phyloP scores from a whole-genome alignment of 1,140 invertebrate species.

The Atopsyche davidsoni region DNA sequence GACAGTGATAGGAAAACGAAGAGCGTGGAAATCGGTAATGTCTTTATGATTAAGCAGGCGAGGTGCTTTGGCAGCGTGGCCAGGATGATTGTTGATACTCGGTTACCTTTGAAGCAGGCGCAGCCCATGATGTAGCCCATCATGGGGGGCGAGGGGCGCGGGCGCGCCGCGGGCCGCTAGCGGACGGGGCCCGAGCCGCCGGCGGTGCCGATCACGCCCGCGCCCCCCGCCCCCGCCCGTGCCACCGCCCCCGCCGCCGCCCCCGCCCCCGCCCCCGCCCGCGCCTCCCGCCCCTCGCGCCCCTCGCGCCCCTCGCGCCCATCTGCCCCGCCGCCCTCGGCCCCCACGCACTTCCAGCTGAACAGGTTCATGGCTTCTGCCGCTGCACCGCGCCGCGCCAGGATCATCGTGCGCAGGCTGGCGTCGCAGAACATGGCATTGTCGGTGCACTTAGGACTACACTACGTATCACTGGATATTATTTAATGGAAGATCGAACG shows the following conservation, averaged over 20 bases:
- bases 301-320: slow-evolving; percentile 32
- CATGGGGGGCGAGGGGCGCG: slow-evolving; percentile 52
- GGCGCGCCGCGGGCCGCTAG: slow-evolving; percentile 37
- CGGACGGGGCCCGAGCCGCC: slow-evolving; percentile 42
- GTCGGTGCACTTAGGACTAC: no score
- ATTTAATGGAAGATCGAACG: background rate
- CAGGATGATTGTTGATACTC: no score
- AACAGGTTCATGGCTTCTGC: slow-evolving; percentile 33
- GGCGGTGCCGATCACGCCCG: slow-evolving; percentile 41
- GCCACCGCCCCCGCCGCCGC: slow-evolving; percentile 31
- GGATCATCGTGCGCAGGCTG: slow-evolving; percentile 5
- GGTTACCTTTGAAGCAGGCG: slow-evolving; percentile 77
- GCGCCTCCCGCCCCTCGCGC: slow-evolving; percentile 16
- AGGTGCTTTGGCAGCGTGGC: no score
- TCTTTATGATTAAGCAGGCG: no score
- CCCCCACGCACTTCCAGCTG: slow-evolving; percentile 24
- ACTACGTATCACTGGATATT: no score
- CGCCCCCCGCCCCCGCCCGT: slow-evolving; percentile 34
- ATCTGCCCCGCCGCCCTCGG: slow-evolving; percentile 21
- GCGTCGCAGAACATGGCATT: no score
- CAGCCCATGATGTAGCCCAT: slow-evolving; percentile 88
- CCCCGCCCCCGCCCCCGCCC: slow-evolving; percentile 26
- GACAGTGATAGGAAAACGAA: no score
- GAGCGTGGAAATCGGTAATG: no score
- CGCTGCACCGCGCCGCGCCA: slow-evolving; percentile 9